Evolutionary conservation across 2,888 invertebrate genomes (phyloP), one percentile per base, ranked within the genome.

Genomic region (Lasioglossum malachurum): DNA sequence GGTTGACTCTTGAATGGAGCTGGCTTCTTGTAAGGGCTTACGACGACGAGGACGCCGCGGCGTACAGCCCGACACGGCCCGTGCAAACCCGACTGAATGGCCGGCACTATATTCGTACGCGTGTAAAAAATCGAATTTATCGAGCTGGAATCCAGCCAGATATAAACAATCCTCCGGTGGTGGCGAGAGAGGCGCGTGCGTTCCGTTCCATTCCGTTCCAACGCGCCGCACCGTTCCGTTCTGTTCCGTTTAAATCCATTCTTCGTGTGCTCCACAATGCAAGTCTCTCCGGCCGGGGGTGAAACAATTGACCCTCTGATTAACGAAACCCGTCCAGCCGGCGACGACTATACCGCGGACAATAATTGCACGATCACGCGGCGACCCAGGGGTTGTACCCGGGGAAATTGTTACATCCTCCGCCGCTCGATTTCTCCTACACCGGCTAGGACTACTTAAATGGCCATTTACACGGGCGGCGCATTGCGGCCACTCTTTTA

Each of bases 1-100:
- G 83, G 76, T 87, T 93, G 92, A 92, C 92, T 93, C 93, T 92
- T 93, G 93, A 93, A 93, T 93, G 92, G 92, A 78, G 80, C 91
- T 75, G 82, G 83, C 89, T 83, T 86, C 89, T 89, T 91, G 91
- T 91, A 91, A 89, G 82, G 80, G 78, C 80, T 78, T 74, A 78
- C 86, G 84, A 88, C 77, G 84, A 84, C 81, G 84, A 80, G 71
- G 71, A 67, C 74, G 76, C 53, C 79, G 78, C 83, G 67, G 57
- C 31, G 75, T 53, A 71, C 72, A 71, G 35, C 46, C 41, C 89
- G 75, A 86, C 86, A 83, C 91, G 88, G 87, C 77, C 87, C 84
- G 84, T 84, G 88, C 85, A 75, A 49, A 64, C 60, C 77, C 88
- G 83, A 75, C 86, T 91, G 91, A 92, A 93, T 91, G 92, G 92